These are phyloP conservation scores for Cygnus buccinator DNA, from an alignment of 2,113 vertebrate genomes.

Conservation along the genomic window DNA sequence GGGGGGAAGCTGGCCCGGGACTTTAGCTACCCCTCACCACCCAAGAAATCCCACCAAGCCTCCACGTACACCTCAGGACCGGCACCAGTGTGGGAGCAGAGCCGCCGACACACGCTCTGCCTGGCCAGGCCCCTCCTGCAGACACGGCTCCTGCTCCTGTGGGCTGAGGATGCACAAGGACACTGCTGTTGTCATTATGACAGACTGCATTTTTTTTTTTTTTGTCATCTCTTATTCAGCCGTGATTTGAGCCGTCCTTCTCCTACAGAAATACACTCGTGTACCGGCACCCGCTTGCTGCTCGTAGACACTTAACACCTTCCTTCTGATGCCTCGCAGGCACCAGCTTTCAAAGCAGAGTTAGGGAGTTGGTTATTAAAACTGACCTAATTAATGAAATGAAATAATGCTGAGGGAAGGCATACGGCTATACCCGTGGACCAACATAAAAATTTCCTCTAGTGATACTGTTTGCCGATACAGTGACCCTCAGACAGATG, in stretches of 20 bases:
- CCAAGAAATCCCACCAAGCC: neutral
- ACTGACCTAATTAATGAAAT: neutral
- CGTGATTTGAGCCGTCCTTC: neutral
- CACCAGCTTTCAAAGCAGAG: neutral
- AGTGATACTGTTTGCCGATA: neutral
- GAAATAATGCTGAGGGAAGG: neutral
- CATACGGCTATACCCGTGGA: neutral
- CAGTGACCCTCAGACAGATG: neutral
- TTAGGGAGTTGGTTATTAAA: neutral
- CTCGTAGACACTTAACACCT: neutral
- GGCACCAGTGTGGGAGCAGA: neutral
- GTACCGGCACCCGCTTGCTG: neutral
- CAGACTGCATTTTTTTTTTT: neutral
- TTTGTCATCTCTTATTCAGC: neutral
- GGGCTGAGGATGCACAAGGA: rapidly evolving
- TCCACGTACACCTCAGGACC: neutral
- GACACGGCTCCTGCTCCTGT: neutral
- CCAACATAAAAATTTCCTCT: neutral
- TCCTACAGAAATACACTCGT: neutral
- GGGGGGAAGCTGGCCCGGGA: neutral
- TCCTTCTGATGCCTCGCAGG: neutral
- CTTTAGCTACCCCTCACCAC: neutral
- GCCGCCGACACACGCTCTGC: rapidly evolving
- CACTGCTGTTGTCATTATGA: neutral
- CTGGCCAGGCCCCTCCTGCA: neutral